phyloP scores from a whole-genome alignment of 1,140 invertebrate genomes.

The Pseudomyrmex gracilis region DNA sequence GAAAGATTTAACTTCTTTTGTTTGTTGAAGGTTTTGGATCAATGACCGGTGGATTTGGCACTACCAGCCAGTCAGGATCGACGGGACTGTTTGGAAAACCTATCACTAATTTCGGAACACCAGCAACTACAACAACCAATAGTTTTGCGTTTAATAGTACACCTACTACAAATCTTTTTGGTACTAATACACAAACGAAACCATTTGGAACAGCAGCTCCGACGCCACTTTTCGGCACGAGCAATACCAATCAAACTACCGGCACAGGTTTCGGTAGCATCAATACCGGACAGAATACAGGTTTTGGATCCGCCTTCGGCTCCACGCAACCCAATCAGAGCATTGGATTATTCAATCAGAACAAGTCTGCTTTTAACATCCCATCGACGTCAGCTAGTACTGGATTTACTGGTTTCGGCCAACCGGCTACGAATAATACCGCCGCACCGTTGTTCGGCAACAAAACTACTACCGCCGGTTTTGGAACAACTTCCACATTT shows the following conservation, averaged over 20 bases:
- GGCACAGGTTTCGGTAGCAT: conserved; percentile 83
- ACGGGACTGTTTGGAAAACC: conserved; percentile 85
- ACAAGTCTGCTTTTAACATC: conserved; percentile 84
- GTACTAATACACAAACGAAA: conserved; percentile 82
- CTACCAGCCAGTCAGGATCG: conserved; percentile 80
- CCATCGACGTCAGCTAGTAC: conserved; percentile 81
- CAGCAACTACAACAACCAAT: conserved; percentile 86
- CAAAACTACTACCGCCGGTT: conserved; percentile 84
- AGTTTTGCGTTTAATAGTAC: conserved; percentile 86
- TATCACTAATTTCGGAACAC: conserved; percentile 85
- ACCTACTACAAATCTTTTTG: conserved; percentile 84
- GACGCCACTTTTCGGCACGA: conserved; percentile 80
- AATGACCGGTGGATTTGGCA: conserved; percentile 86
- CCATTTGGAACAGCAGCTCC: conserved; percentile 84
- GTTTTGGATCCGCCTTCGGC: conserved; percentile 82
- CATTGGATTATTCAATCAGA: conserved; percentile 85
- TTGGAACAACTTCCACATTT: conserved; percentile 86
- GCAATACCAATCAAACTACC: conserved; percentile 78
- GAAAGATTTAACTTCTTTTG: not conserved
- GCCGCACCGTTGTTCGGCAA: conserved; percentile 82
- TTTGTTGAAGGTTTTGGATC: conserved; percentile 83
- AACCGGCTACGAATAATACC: conserved; percentile 80
- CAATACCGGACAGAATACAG: conserved; percentile 80
- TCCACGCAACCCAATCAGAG: conserved; percentile 83
- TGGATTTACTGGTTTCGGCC: conserved; percentile 85